These are phyloP conservation scores for Panthera leo DNA, from an alignment of 2,113 vertebrate genomes.

Conservation along the genomic window DNA sequence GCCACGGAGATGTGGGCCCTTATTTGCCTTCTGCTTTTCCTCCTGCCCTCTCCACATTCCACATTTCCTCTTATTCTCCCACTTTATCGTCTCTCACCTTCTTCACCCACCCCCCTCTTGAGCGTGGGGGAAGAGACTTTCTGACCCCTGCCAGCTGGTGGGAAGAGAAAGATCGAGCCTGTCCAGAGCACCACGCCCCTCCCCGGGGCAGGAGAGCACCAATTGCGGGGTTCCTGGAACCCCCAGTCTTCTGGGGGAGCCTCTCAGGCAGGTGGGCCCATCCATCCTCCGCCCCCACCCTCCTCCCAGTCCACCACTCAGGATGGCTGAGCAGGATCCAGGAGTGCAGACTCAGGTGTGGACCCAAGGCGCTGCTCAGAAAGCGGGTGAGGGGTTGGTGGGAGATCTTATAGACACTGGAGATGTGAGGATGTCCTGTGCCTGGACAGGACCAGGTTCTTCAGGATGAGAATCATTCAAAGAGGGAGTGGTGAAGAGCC, in stretches of 20 bases:
- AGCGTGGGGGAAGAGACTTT: background rate
- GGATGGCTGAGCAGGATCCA: too few relatives aligned
- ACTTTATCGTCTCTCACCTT: background rate
- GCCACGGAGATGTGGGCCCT: too few relatives aligned
- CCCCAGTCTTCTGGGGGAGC: background rate
- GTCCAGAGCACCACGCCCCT: too few relatives aligned
- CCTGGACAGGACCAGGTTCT: too few relatives aligned
- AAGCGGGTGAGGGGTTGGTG: too few relatives aligned
- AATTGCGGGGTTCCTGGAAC: background rate
- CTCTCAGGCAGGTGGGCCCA: too few relatives aligned
- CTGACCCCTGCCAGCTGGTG: background rate
- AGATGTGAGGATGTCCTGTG: too few relatives aligned
- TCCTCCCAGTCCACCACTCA: too few relatives aligned
- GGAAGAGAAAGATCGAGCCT: background rate
- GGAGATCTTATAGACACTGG: too few relatives aligned
- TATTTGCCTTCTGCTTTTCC: background rate
- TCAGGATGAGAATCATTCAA: background rate
- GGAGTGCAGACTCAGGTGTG: too few relatives aligned
- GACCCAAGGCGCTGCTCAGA: too few relatives aligned
- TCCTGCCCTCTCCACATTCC: background rate
- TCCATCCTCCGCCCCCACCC: too few relatives aligned
- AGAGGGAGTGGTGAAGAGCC: accelerated
- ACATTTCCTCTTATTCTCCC: background rate
- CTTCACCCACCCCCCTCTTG: background rate
- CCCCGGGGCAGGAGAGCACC: background rate